Conservation (phyloP, 2,888 invertebrate genomes). For the Lepas anatifera region DNA sequence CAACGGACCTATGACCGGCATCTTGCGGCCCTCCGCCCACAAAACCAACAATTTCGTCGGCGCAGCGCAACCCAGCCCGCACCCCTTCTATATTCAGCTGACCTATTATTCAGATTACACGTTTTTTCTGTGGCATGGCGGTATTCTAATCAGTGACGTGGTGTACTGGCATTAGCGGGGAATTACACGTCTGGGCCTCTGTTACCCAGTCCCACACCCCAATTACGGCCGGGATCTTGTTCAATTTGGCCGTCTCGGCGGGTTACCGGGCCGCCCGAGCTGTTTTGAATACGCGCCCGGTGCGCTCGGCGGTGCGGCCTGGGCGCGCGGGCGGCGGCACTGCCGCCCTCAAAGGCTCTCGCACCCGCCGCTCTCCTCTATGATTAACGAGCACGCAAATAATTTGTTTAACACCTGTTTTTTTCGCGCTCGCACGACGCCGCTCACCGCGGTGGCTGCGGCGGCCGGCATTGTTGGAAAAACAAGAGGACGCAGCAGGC, state of each 20-base stretch:
- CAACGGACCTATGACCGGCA: too few species aligned
- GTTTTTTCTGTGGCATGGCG: too few species aligned
- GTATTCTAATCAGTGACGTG: not conserved
- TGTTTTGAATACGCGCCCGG: conserved; percentile 3
- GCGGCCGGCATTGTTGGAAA: conserved; percentile 11
- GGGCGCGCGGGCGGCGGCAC: not conserved
- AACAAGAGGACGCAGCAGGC: not conserved
- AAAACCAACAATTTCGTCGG: conserved; percentile 5
- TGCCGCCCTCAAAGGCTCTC: conserved; percentile 2
- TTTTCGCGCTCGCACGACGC: too few species aligned
- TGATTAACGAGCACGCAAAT: conserved; percentile 2
- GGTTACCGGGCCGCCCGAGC: not conserved
- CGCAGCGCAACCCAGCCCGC: not conserved
- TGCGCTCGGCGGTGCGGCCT: not conserved
- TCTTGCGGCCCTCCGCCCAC: too few species aligned
- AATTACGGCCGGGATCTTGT: not conserved
- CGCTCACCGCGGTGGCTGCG: too few species aligned
- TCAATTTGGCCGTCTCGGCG: not conserved
- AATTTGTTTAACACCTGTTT: conserved; percentile 12
- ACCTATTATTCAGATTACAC: not conserved
- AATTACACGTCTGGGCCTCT: not conserved
- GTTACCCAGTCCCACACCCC: not conserved
- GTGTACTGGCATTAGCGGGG: not conserved
- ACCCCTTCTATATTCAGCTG: conserved; percentile 4
- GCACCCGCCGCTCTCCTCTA: not conserved